These are phyloP conservation scores for Monochamus saltuarius DNA, from an alignment of 1,140 invertebrate species.

Conservation along the genomic window DNA sequence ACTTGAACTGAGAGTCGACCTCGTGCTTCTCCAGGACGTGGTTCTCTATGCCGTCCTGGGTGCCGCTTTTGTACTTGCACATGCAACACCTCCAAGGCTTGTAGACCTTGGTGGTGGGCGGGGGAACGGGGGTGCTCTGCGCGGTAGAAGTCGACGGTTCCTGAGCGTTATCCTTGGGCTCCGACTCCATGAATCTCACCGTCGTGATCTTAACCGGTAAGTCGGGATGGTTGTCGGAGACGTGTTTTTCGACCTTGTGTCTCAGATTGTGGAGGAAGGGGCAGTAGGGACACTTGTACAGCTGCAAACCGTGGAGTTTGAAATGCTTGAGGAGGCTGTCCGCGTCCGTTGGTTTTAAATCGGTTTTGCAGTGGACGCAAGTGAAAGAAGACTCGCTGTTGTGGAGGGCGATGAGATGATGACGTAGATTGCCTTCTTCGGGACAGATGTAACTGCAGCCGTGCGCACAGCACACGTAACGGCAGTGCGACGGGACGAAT, in stretches of 20 bases:
- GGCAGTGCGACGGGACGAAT: constrained; percentile 64
- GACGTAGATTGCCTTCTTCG: constrained; percentile 69
- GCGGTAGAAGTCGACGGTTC: constrained; percentile 30
- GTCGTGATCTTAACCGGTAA: constrained; percentile 17
- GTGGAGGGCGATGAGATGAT: constrained; percentile 73
- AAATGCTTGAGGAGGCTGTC: constrained; percentile 65
- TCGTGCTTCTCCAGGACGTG: constrained; percentile 62
- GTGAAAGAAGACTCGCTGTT: constrained; percentile 60
- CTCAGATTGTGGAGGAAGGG: constrained; percentile 64
- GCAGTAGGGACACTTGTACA: constrained; percentile 71
- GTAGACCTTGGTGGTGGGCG: constrained; percentile 48
- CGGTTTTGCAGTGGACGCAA: constrained; percentile 68
- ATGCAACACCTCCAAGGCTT: constrained; percentile 72
- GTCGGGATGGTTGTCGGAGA: constrained; percentile 62
- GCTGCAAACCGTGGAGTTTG: constrained; percentile 69
- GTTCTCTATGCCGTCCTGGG: constrained; percentile 59
- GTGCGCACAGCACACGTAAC: constrained; percentile 68
- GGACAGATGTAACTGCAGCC: constrained; percentile 72
- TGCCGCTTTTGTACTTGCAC: constrained; percentile 62
- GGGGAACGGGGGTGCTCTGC: constrained; percentile 37
- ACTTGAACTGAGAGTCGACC: constrained; percentile 67
- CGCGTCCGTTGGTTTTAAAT: constrained; percentile 34
- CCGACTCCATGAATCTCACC: constrained; percentile 53
- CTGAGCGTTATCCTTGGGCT: constrained; percentile 37
- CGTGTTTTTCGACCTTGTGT: constrained; percentile 66